Evolutionary conservation across 2,113 vertebrate species (phyloP).

Genomic region (Neogobius melanostomus): DNA sequence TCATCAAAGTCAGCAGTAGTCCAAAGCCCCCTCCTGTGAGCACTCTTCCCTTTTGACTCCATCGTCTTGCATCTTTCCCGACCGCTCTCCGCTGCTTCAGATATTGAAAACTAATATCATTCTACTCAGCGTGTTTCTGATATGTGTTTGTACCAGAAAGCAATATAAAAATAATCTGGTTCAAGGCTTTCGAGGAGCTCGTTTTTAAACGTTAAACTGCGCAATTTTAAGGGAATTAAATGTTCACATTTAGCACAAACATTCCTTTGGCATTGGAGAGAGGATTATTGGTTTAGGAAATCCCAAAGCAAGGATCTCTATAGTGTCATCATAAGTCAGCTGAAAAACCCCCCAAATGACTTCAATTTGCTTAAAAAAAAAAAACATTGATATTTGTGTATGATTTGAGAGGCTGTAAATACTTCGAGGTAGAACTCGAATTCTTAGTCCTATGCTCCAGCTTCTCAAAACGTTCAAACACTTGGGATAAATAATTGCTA

Average conservation of each 20-base stretch:
- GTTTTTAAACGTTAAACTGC: background rate
- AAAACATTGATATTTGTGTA: no score
- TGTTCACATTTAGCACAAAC: no score
- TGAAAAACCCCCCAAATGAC: no score
- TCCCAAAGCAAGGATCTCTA: no score
- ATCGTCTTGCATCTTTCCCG: constrained; percentile 1
- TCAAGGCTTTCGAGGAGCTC: background rate
- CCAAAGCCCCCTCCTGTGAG: constrained; percentile 15
- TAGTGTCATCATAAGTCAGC: no score
- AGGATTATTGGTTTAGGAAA: no score
- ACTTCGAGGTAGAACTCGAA: no score
- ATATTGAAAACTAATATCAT: background rate
- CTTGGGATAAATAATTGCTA: background rate
- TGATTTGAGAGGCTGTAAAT: no score
- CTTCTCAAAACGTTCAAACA: background rate
- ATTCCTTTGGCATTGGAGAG: no score
- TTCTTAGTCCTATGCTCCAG: background rate
- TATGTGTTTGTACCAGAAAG: background rate
- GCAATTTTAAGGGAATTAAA: no score
- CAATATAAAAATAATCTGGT: background rate
- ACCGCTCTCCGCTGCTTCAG: constrained; percentile 2
- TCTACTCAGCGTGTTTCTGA: background rate
- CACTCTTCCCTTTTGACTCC: background rate
- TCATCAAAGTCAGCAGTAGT: constrained; percentile 40
- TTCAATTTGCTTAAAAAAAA: no score